These are phyloP conservation scores for Archegozetes longisetosus DNA, from an alignment of 1,140 invertebrate genomes.

Conservation along the genomic window DNA sequence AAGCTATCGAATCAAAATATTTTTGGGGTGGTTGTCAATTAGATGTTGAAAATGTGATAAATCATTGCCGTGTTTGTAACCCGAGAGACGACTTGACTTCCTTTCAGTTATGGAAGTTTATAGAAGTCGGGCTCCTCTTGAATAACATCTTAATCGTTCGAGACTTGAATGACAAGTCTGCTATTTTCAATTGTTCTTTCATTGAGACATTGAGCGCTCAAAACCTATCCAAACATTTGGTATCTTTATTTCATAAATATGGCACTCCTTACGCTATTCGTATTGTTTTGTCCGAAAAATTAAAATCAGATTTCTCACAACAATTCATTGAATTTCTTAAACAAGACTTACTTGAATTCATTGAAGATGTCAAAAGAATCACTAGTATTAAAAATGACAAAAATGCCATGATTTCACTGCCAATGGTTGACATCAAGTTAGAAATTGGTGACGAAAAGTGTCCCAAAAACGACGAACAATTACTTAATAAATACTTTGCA, in stretches of 20 bases:
- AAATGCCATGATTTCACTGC: not conserved
- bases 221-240: not conserved
- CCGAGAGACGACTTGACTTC: not conserved
- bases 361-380: not conserved
- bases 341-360: not conserved
- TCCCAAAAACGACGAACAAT: not conserved
- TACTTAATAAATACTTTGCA: not conserved
- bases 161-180: not conserved
- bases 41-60: not conserved
- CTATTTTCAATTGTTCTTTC: not conserved
- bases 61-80: not conserved
- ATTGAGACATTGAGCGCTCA: not conserved
- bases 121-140: not conserved
- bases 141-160: not conserved
- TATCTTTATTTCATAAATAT: not conserved
- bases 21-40: not conserved
- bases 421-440: not conserved
- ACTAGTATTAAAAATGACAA: not conserved
- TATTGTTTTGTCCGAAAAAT: not conserved
- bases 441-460: not conserved
- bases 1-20: not conserved
- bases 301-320: not conserved
- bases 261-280: not conserved
- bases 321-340: not conserved
- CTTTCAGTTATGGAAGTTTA: not conserved